Evolutionary conservation across 2,888 invertebrate species (phyloP), one percentile per base, ranked within the genome.

Genomic region (Teinopalpus imperialis): DNA sequence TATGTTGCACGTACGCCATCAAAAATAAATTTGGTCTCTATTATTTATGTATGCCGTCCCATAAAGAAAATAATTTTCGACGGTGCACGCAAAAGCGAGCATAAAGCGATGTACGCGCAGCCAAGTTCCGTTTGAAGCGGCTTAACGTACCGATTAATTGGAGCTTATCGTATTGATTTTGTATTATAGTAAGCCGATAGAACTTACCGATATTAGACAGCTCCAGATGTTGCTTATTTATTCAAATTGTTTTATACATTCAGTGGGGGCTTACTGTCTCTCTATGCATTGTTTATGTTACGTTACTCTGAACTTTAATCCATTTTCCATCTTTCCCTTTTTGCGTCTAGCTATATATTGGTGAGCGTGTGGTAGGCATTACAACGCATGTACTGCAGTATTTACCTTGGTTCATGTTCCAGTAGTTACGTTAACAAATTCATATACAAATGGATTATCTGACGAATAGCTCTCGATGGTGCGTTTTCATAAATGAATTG

Each of bases 131-230:
- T 52, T 63, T 50, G 61, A 61, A 67, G 66, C 68, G 63, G 71
- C 75, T 74, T 72, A 72, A 54, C 60, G 59, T 68, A 57, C 63
- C 73, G 76, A 82, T 83, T 85, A 85, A 85, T 82, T 80, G 74
- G 64, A 57, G 76, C 74, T 79, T 74, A 78, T 66, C 56, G 62
- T 80, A 85, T 85, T 72, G 85, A 85, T 85, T 85, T 85, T 81
- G 82, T 85, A 83, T 83, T 82, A 83, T 59, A 59, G 63, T 74
- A 75, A 77, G 76, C 76, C 63, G 61, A 54, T 61, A 58, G 64
- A 74, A 76, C 68, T 74, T 66, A 68, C 71, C 61, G 55, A 63
- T 74, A 74, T 72, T 73, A 74, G 63, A 66, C 62, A 60, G 57
- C 54, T 69, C 68, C 71, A 72, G 63, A 66, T 66, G 62, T 56